phyloP scores from a whole-genome alignment of 2,888 invertebrate genomes.

The Palloptera scutellata region DNA sequence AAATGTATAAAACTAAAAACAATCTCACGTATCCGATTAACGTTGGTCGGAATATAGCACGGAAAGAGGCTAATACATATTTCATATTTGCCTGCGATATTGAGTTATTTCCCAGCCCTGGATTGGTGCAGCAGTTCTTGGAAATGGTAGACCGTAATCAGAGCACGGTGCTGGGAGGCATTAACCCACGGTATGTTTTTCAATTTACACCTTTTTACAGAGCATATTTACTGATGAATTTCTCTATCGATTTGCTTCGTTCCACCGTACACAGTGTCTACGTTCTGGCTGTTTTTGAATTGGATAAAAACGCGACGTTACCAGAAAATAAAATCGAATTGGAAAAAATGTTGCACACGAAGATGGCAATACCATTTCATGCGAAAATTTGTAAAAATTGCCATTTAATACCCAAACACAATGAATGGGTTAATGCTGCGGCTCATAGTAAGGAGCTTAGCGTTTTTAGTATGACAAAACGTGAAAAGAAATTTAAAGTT shows the following conservation, averaged over 20 bases:
- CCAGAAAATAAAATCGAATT: constrained; percentile 51
- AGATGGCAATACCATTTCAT: constrained; percentile 45
- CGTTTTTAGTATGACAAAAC: constrained; percentile 76
- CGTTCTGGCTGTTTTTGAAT: constrained; percentile 51
- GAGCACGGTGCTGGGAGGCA: constrained; percentile 48
- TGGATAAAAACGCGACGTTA: constrained; percentile 37
- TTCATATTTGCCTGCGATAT: constrained; percentile 86
- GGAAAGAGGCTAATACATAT: constrained; percentile 79
- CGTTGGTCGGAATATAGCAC: constrained; percentile 84
- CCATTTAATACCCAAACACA: constrained; percentile 44
- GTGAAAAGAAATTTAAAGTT: constrained; percentile 73
- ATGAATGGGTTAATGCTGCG: constrained; percentile 38
- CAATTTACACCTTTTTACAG: background rate
- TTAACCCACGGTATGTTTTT: background rate
- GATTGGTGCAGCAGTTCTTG: constrained; percentile 78
- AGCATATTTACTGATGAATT: background rate
- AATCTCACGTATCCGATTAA: constrained; percentile 86
- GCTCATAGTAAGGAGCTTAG: constrained; percentile 35
- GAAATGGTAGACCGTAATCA: constrained; percentile 78
- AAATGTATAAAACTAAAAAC: constrained; percentile 70
- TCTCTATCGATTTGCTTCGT: background rate
- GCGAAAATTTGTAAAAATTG: constrained; percentile 41
- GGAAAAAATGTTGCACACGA: constrained; percentile 35
- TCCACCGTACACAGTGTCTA: constrained; percentile 45
- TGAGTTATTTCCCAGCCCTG: constrained; percentile 86